Evolutionary conservation across 2,797 vertebrate species (phyloP).

Genomic region (Poliocrania exsul): DNA sequence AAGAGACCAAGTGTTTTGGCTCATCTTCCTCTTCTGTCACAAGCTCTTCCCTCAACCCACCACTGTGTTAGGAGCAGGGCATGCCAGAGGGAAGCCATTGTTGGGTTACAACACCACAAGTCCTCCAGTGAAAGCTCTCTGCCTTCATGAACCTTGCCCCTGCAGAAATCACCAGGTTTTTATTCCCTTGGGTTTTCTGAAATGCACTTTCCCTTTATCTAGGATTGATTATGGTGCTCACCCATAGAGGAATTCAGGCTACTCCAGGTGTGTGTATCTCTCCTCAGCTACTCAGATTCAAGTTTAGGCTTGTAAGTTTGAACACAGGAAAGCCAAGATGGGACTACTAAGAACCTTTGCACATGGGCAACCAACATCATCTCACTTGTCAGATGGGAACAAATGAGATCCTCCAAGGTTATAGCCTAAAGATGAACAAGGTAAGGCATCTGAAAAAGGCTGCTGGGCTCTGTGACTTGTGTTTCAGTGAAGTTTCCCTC

Average conservation of each 20-base stretch:
- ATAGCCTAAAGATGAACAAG: neutral
- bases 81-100: neutral
- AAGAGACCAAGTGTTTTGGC: neutral
- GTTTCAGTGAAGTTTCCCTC: neutral
- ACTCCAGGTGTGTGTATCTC: neutral
- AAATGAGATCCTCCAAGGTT: neutral
- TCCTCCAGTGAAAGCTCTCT: neutral
- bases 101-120: neutral
- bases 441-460: neutral
- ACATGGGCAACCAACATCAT: neutral
- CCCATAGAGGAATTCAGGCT: neutral
- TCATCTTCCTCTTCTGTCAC: neutral
- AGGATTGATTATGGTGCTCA: neutral
- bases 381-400: neutral
- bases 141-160: neutral
- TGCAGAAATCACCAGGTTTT: neutral
- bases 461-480: neutral
- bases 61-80: neutral
- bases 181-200: neutral
- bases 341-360: neutral
- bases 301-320: neutral
- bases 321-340: neutral
- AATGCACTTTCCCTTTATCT: neutral
- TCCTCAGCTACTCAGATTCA: neutral
- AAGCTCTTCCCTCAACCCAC: neutral